These are phyloP conservation scores for Agonopterix subpropinquella DNA, from an alignment of 2,888 invertebrate species.

Conservation along the genomic window DNA sequence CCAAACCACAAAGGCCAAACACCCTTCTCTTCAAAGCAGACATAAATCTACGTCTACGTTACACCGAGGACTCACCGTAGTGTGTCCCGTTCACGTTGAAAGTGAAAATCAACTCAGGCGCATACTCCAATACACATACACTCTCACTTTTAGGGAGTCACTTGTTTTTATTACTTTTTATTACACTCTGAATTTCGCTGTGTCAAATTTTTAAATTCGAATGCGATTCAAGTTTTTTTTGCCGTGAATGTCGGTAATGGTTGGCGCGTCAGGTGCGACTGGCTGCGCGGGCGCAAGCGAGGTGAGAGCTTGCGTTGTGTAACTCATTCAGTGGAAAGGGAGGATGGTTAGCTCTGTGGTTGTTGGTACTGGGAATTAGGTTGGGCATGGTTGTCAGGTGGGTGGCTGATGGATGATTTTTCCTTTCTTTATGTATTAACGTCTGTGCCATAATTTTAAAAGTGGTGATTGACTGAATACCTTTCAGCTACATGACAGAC, in stretches of 20 bases:
- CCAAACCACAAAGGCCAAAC: too few species aligned
- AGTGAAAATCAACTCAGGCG: constrained; percentile 58
- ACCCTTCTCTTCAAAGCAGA: background rate
- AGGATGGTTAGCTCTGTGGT: background rate
- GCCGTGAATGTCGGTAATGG: constrained; percentile 19
- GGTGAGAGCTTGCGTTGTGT: constrained; percentile 1
- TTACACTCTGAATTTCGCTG: constrained; percentile 16
- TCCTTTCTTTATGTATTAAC: too few species aligned
- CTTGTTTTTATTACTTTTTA: background rate
- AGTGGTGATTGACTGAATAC: too few species aligned
- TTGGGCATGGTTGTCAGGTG: constrained; percentile 3
- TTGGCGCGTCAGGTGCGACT: constrained; percentile 51
- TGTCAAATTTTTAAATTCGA: constrained; percentile 32
- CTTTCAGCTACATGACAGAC: too few species aligned
- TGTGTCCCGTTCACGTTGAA: constrained; percentile 59
- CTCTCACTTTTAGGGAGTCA: constrained; percentile 34
- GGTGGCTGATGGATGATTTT: too few species aligned
- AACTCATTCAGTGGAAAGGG: background rate
- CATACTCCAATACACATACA: constrained; percentile 50
- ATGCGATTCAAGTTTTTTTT: constrained; percentile 30
- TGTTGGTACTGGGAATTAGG: background rate
- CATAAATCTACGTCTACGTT: background rate
- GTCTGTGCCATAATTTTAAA: too few species aligned
- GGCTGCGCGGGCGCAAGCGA: constrained; percentile 8
- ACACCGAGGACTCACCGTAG: constrained; percentile 40